phyloP scores from a whole-genome alignment of 92 coral and sea anemone genomes.

The Porites rus region DNA sequence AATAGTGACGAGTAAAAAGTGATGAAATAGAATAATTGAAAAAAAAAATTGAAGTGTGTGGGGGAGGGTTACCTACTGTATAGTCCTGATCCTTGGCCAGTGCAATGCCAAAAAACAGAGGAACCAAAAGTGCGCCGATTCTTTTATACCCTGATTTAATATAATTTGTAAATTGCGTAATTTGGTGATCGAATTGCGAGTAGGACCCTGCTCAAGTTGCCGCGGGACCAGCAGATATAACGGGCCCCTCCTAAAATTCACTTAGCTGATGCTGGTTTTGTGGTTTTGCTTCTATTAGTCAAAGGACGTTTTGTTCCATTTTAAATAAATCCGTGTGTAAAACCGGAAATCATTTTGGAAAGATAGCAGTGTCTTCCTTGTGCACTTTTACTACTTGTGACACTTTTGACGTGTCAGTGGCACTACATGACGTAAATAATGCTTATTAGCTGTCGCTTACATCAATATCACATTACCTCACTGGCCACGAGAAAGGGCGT shows the following conservation, averaged over 20 bases:
- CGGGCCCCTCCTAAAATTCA: neutral
- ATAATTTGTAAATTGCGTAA: neutral
- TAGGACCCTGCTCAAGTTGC: too few species aligned
- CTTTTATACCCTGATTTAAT: too few species aligned
- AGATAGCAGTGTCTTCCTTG: neutral
- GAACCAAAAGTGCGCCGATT: too few species aligned
- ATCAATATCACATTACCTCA: neutral
- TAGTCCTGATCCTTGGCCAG: too few species aligned
- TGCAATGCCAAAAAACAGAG: too few species aligned
- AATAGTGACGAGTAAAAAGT: too few species aligned
- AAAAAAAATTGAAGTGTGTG: too few species aligned
- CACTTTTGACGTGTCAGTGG: neutral
- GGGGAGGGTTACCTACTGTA: too few species aligned
- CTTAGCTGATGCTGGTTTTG: neutral
- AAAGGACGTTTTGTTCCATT: neutral
- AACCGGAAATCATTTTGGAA: neutral
- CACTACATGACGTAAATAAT: conserved; percentile 10
- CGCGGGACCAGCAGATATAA: neutral
- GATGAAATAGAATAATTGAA: too few species aligned
- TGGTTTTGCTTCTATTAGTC: neutral
- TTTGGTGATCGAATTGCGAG: too few species aligned
- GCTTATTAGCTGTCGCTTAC: neutral
- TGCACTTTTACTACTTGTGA: neutral
- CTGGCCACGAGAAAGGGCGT: conserved; percentile 2
- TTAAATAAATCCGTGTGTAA: too few species aligned